Evolutionary conservation across 2,888 invertebrate genomes (phyloP), one percentile per base, ranked within the genome.

Genomic region (Beris chalybata): DNA sequence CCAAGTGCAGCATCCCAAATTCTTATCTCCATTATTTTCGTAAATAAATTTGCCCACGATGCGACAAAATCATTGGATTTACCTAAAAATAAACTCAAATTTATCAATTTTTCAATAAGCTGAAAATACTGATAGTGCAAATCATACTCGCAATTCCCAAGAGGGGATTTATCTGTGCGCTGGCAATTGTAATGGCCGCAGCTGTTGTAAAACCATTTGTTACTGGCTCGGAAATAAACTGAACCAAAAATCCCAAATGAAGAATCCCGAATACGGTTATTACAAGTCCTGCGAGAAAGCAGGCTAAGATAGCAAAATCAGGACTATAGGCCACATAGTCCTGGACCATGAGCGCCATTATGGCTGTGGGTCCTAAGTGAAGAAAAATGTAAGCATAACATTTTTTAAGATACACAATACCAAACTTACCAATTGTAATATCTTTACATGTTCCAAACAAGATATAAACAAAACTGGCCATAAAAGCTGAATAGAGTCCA

Each of bases 401-500:
- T 38, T 38, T 5, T 1, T 38, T 38, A 9, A 29, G n/a, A 6
- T 9, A 52, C 29, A 52, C 29, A 52, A 15, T 52, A 43, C 22
- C 1, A 12, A 32, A 44, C 13, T 74, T 71, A 79, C 95, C 92
- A 66, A 92, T 88, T 61, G 91, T 89, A 0, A 90, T 87, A 74
- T 91, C 89, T 76, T 91, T 91, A 74, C 89, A 89, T 67, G 93
- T 93, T n/a, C 96, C 96, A 75, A 97, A 88, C 69, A 95, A 82
- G 31, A 92, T 88, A 82, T 97, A 97, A 52, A 95, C 85, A 82
- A 96, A 95, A 79, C 93, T 93, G 3, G 93, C 95, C 89, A 95
- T 91, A 82, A 96, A 95, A 0, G 95, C 90, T 1, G 95, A 94
- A 82, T 96, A 97, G 5, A 97, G 84, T 0, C 97, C 97, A 81